A percentile compares a stretch with the other conserved stretches of the same genome.
These are phyloP conservation scores for Aldabrachelys gigantea DNA, from an alignment of 2,113 vertebrate genomes.

Conservation along the genomic window DNA sequence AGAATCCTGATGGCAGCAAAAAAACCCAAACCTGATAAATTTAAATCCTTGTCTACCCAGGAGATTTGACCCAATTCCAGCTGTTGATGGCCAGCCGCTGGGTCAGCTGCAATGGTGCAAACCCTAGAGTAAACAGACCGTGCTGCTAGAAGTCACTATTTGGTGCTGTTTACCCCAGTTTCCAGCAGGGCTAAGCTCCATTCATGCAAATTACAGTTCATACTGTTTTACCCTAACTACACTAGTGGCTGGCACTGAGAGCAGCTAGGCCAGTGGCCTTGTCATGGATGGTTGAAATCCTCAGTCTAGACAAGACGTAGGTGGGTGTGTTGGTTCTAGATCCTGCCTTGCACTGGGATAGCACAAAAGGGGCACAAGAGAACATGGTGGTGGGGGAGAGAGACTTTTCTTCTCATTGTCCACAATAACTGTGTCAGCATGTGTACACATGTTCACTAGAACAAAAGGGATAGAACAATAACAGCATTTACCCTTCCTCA, in stretches of 20 bases:
- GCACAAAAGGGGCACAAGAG: neutral
- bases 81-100: neutral
- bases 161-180: neutral
- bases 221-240: neutral
- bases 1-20: neutral
- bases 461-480: neutral
- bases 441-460: neutral
- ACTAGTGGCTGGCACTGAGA: neutral
- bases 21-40: neutral
- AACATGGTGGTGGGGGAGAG: neutral
- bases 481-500: neutral
- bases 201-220: neutral
- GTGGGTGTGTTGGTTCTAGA: neutral
- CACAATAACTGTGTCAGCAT: neutral
- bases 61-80: neutral
- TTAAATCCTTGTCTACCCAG: neutral
- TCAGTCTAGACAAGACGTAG: neutral
- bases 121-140: neutral
- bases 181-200: neutral
- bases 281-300: neutral
- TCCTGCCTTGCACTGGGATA: neutral
- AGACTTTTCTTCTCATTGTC: neutral
- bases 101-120: neutral
- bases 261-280: neutral
- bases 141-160: neutral